phyloP scores from a whole-genome alignment of 2,888 invertebrate species.

The Dynastes tityus region DNA sequence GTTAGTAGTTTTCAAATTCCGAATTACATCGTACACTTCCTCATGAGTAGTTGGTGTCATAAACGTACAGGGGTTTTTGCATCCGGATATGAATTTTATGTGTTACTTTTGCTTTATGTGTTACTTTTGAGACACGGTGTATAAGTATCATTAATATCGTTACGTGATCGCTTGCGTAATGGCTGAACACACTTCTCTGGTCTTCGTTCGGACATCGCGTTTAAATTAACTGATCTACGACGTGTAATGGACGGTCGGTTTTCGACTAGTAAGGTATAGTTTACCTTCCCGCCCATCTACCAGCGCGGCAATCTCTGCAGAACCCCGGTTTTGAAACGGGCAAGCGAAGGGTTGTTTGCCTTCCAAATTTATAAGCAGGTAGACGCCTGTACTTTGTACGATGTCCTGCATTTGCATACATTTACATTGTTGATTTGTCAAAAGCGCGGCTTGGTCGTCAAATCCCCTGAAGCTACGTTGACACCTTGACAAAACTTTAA shows the following conservation, averaged over 20 bases:
- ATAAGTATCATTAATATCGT: slow-evolving; percentile 1
- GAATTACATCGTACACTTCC: too few species aligned
- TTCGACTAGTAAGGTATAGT: background rate
- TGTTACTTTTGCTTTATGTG: too few species aligned
- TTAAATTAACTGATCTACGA: slow-evolving; percentile 30
- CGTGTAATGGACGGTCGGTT: slow-evolving; percentile 8
- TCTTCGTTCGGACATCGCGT: background rate
- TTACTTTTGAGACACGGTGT: background rate
- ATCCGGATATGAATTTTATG: too few species aligned
- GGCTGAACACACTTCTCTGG: background rate
- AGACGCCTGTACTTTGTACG: background rate
- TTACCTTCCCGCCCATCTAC: background rate
- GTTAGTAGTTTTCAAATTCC: too few species aligned
- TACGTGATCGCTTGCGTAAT: slow-evolving; percentile 12
- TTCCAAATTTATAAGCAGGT: background rate
- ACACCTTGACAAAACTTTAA: too few species aligned
- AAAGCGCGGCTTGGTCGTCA: background rate
- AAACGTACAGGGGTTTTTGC: too few species aligned
- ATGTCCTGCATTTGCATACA: slow-evolving; percentile 10
- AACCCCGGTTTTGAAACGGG: background rate
- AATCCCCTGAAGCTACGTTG: too few species aligned
- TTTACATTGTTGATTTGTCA: background rate
- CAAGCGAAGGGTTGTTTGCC: background rate
- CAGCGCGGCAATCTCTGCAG: background rate
- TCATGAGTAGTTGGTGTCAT: too few species aligned